phyloP scores from a whole-genome alignment of 2,113 vertebrate species.

The Ptychochromis oligacanthus region DNA sequence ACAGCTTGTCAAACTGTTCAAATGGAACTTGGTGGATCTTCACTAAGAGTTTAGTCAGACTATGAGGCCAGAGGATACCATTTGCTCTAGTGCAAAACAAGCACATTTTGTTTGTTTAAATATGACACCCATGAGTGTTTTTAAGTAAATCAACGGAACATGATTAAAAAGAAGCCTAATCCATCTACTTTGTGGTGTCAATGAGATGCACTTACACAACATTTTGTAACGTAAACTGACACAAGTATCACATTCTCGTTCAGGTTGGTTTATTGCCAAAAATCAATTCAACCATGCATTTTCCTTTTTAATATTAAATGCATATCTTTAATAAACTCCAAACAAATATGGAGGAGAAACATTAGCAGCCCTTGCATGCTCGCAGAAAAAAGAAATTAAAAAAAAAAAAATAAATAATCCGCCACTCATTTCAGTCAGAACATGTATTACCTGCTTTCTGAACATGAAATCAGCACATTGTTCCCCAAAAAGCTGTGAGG shows the following conservation, averaged over 20 bases:
- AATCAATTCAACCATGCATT: conserved; percentile 46
- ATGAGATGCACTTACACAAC: conserved; percentile 33
- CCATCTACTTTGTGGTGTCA: conserved; percentile 44
- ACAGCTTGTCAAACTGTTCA: conserved; percentile 62
- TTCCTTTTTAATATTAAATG: conserved; percentile 27
- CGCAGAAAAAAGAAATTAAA: conserved; percentile 38
- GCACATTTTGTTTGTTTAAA: conserved; percentile 17
- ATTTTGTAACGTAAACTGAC: conserved; percentile 42
- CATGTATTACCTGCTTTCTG: conserved; percentile 62
- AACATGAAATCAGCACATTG: conserved; percentile 68
- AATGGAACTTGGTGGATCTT: conserved; percentile 58
- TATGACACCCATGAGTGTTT: conserved; percentile 22
- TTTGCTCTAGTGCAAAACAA: conserved; percentile 32
- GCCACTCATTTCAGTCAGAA: conserved; percentile 51
- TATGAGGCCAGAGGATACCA: conserved; percentile 18
- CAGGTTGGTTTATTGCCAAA: conserved; percentile 42
- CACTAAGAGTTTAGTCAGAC: conserved; percentile 23
- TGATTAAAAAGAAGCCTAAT: conserved; percentile 29
- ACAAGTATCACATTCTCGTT: conserved; percentile 48
- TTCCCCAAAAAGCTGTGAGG: conserved; percentile 72
- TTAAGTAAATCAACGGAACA: conserved; percentile 15
- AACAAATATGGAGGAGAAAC: conserved; percentile 35
- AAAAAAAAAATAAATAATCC: conserved; percentile 1
- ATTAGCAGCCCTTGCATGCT: conserved; percentile 61
- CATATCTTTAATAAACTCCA: conserved; percentile 49